Conservation (phyloP, 2,113 vertebrate species). For the Sturnus vulgaris region DNA sequence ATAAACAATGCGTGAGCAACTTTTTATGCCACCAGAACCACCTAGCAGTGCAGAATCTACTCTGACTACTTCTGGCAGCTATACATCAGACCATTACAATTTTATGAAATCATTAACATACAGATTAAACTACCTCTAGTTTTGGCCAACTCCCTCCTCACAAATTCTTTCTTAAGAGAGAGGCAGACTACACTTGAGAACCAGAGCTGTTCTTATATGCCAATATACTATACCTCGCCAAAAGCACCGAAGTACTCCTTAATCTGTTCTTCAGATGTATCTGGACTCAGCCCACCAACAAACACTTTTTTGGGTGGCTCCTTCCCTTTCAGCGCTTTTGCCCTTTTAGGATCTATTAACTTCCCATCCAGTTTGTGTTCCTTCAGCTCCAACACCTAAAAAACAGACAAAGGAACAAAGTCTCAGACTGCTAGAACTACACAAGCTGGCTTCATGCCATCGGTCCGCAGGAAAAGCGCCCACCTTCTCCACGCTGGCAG, state of each 20-base stretch:
- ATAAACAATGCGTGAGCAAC: fast-evolving
- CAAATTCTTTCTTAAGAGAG: not conserved
- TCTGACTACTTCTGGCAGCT: not conserved
- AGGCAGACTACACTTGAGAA: not conserved
- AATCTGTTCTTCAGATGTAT: conserved; percentile 87
- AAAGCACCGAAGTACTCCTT: conserved; percentile 87
- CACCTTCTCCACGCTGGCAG: conserved; percentile 86
- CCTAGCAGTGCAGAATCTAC: fast-evolving
- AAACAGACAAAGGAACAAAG: not conserved
- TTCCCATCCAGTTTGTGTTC: conserved; percentile 89
- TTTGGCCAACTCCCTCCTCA: not conserved
- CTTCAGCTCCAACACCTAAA: conserved; percentile 84
- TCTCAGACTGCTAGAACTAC: not conserved
- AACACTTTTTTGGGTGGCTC: conserved; percentile 89
- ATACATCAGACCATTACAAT: no score
- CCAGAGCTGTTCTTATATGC: fast-evolving
- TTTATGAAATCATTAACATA: not conserved
- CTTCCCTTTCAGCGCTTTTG: conserved; percentile 86
- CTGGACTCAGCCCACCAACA: conserved; percentile 86
- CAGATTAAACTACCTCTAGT: fast-evolving
- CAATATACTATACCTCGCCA: conserved; percentile 75
- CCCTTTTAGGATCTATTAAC: conserved; percentile 87
- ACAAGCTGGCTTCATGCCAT: not conserved
- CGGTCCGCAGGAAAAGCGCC: not conserved
- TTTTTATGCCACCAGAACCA: not conserved